A percentile compares a stretch with the other conserved stretches of the same genome.
phyloP scores from a whole-genome alignment of 2,888 invertebrate species.

The Drosophila fulvimacula region DNA sequence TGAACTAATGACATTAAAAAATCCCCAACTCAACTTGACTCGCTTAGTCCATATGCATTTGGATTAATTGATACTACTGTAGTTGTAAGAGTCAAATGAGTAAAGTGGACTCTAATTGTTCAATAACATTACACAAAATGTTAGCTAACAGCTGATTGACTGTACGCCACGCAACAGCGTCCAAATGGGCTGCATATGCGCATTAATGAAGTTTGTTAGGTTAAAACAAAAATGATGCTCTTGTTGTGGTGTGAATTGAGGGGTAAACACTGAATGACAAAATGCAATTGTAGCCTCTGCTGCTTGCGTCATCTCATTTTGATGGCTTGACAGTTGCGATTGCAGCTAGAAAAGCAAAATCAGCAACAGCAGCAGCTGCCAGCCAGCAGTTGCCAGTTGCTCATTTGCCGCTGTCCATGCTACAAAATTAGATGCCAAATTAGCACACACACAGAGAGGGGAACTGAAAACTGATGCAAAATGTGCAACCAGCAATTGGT shows the following conservation, averaged over 20 bases:
- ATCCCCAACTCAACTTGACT: background rate
- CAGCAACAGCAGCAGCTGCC: constrained; percentile 41
- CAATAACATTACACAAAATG: constrained; percentile 9
- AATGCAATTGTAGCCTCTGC: constrained; percentile 61
- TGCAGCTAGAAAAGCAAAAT: constrained; percentile 59
- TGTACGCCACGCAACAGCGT: constrained; percentile 16
- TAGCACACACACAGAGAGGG: constrained; percentile 52
- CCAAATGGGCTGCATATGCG: constrained; percentile 36
- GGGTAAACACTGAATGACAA: constrained; percentile 25
- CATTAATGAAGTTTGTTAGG: constrained; percentile 52
- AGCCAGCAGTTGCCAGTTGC: constrained; percentile 25
- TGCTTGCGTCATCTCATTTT: constrained; percentile 68
- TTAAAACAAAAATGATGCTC: constrained; percentile 28
- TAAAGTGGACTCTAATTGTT: constrained; percentile 10
- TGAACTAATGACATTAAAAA: too few relatives aligned
- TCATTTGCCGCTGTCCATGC: constrained; percentile 68
- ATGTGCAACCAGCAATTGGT: constrained; percentile 27
- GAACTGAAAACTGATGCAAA: constrained; percentile 53
- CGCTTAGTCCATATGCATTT: background rate
- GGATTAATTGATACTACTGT: too few relatives aligned
- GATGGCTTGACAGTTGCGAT: constrained; percentile 66
- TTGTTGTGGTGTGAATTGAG: constrained; percentile 4
- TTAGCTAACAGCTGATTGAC: constrained; percentile 20
- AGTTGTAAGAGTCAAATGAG: background rate
- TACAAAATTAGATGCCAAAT: constrained; percentile 75